A percentile compares a stretch with the other conserved stretches of the same genome.
Evolutionary conservation across 2,888 invertebrate genomes (phyloP).

Genomic region (Nezara viridula): DNA sequence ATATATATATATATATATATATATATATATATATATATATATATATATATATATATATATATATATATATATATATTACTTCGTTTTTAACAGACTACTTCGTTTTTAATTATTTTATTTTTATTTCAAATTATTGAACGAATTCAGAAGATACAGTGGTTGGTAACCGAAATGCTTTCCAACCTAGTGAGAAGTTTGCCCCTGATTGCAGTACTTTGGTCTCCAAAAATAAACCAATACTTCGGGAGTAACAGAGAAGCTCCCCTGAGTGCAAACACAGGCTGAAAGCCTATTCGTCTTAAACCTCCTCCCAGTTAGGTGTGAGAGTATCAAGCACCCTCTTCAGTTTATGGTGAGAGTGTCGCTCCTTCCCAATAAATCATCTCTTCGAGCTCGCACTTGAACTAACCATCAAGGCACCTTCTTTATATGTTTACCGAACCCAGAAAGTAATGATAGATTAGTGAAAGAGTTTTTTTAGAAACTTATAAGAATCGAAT

Average conservation of each 20-base stretch:
- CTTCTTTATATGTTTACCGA: background rate
- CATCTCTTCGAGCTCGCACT: background rate
- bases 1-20: too few relatives aligned
- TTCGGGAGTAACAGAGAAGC: background rate
- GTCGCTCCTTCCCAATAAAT: background rate
- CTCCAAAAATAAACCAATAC: constrained; percentile 19
- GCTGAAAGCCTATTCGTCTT: constrained; percentile 37
- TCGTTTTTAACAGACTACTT: too few relatives aligned
- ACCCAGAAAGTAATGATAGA: background rate
- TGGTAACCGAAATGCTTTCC: background rate
- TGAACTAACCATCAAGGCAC: background rate
- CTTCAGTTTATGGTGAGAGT: background rate
- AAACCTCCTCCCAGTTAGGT: background rate
- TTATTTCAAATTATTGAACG: too few relatives aligned
- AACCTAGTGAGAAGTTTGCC: background rate
- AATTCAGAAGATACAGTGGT: too few relatives aligned
- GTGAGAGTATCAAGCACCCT: constrained; percentile 32
- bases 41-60: too few relatives aligned
- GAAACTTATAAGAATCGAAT: too few relatives aligned
- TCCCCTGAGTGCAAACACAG: background rate
- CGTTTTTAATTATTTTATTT: too few relatives aligned
- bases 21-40: too few relatives aligned
- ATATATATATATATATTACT: too few relatives aligned
- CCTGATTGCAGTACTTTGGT: background rate
- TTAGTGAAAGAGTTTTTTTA: background rate